phyloP scores from a whole-genome alignment of 2,888 invertebrate species.

The Biston betularia region DNA sequence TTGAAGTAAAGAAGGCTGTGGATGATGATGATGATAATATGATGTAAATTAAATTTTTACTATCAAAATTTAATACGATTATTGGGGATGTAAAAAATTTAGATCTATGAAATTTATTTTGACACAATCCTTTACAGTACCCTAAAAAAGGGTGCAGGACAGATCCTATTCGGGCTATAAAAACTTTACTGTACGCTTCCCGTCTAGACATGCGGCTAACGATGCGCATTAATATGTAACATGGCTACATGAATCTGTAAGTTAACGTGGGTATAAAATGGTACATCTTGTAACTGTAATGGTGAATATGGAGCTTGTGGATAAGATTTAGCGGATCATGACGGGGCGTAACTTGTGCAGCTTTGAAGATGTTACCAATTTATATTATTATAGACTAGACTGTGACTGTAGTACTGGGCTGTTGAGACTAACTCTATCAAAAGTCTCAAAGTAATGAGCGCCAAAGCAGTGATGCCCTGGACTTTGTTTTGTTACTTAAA shows the following conservation, averaged over 20 bases:
- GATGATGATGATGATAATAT: too few relatives aligned
- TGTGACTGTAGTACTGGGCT: too few relatives aligned
- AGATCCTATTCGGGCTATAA: conserved; percentile 65
- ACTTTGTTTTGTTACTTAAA: too few relatives aligned
- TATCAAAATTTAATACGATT: too few relatives aligned
- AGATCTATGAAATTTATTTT: background rate
- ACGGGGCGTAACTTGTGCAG: background rate
- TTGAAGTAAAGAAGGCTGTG: too few relatives aligned
- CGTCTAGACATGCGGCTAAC: conserved; percentile 75
- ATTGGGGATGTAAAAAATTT: too few relatives aligned
- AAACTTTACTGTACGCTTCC: conserved; percentile 66
- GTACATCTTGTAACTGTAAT: conserved; percentile 2
- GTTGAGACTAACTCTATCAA: too few relatives aligned
- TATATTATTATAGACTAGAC: background rate
- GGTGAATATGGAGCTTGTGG: background rate
- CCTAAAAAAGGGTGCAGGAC: conserved; percentile 39
- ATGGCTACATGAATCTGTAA: conserved; percentile 55
- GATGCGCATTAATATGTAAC: conserved; percentile 69
- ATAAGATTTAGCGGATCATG: background rate
- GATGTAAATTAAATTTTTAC: too few relatives aligned
- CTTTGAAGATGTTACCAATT: background rate
- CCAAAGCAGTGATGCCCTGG: too few relatives aligned
- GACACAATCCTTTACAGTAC: background rate
- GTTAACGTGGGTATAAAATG: conserved; percentile 27
- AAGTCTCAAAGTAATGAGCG: too few relatives aligned